Percentiles rank a stretch among this genome's conserved stretches.
These are phyloP conservation scores for Stictocephala bisonia DNA, from an alignment of 2,888 invertebrate genomes.

Conservation along the genomic window DNA sequence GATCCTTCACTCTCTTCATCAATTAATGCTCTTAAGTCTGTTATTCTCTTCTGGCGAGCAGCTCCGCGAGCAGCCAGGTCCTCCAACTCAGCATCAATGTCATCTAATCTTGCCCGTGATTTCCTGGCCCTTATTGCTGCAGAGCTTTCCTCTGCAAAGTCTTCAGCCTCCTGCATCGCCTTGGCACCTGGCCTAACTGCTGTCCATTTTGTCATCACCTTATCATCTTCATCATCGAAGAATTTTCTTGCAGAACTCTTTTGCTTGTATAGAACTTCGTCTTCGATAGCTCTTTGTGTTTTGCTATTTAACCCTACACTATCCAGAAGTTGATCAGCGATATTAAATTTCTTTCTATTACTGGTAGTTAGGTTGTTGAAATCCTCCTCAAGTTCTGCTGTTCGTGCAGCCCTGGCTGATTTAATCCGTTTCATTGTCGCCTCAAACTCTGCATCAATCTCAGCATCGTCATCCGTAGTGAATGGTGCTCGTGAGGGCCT, in stretches of 20 bases:
- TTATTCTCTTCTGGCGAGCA: constrained; percentile 77
- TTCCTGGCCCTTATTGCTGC: constrained; percentile 75
- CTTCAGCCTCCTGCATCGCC: constrained; percentile 66
- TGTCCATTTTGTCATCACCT: constrained; percentile 71
- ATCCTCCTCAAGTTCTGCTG: constrained; percentile 72
- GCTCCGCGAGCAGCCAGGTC: constrained; percentile 76
- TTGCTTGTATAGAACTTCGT: constrained; percentile 47
- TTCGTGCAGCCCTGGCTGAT: constrained; percentile 64
- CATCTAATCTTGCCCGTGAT: constrained; percentile 75
- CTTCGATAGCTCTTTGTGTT: constrained; percentile 58
- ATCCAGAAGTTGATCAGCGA: constrained; percentile 75
- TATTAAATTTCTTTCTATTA: constrained; percentile 62
- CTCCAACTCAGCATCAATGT: constrained; percentile 81
- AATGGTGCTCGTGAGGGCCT: constrained; percentile 61
- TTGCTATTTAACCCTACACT: constrained; percentile 67
- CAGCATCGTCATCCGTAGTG: constrained; percentile 63
- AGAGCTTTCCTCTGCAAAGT: constrained; percentile 64
- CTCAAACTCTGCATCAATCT: constrained; percentile 65
- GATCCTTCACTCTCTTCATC: constrained; percentile 65
- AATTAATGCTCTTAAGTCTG: constrained; percentile 76
- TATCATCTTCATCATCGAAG: constrained; percentile 69
- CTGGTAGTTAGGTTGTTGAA: constrained; percentile 65
- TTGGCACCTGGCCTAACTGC: constrained; percentile 59
- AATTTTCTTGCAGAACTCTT: constrained; percentile 49
- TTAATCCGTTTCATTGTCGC: constrained; percentile 67